Evolutionary conservation across 2,797 vertebrate species (phyloP).

Genomic region (Lithobates sylvaticus): DNA sequence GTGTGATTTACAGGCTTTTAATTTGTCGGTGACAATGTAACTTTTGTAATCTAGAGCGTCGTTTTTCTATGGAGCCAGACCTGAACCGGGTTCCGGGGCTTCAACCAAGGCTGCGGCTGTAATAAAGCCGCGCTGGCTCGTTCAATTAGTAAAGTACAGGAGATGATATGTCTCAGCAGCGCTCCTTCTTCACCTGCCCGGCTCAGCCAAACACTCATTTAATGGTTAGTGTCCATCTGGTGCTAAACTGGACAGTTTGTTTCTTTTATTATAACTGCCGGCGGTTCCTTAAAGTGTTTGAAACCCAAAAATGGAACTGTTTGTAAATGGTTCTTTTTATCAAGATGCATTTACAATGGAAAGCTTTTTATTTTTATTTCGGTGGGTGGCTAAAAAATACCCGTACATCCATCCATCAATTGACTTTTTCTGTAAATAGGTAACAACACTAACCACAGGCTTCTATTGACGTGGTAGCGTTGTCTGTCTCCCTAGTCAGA

Average conservation of each 20-base stretch:
- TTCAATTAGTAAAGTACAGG: neutral
- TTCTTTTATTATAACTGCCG: neutral
- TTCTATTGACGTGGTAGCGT: no score
- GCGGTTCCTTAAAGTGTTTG: no score
- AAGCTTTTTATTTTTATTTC: no score
- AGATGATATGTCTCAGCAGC: neutral
- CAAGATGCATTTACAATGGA: no score
- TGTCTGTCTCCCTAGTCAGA: no score
- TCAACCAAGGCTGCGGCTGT: neutral
- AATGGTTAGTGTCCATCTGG: neutral
- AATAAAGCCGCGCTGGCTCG: neutral
- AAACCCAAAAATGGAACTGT: no score
- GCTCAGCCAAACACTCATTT: neutral
- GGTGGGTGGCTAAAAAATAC: no score
- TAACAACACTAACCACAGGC: no score
- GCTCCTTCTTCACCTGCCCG: neutral
- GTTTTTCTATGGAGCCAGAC: conserved; percentile 1
- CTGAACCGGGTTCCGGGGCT: neutral
- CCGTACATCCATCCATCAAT: no score
- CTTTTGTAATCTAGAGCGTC: conserved; percentile 60
- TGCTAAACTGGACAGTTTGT: neutral
- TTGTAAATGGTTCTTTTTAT: no score
- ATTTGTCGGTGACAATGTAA: conserved; percentile 63
- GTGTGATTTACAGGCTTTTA: conserved; percentile 67
- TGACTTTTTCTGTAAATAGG: no score